These are phyloP conservation scores for Haliclystus octoradiatus DNA, from an alignment of 30 jellyfish, hydroid and myxozoan genomes.

Conservation along the genomic window DNA sequence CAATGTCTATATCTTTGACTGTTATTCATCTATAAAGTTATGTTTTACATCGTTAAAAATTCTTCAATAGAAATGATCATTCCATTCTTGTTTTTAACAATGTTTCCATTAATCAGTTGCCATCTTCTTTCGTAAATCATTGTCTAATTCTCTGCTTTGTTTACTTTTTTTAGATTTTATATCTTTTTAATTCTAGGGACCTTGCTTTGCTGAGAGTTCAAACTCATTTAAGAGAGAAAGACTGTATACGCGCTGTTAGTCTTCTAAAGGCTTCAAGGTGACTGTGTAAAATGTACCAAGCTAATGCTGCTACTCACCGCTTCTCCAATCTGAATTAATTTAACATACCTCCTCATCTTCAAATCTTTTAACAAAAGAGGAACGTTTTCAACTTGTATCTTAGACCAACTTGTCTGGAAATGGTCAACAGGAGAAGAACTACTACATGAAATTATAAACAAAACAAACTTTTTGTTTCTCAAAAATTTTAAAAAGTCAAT, in stretches of 20 bases:
- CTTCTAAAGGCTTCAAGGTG: conserved; percentile 77
- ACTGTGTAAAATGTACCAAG: not conserved
- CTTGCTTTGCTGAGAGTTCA: conserved; percentile 49
- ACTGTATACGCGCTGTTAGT: conserved; percentile 48
- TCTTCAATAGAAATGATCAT: not conserved
- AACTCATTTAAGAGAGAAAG: conserved; percentile 32
- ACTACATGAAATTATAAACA: no score
- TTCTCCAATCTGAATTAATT: not conserved
- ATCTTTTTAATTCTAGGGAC: conserved; percentile 13
- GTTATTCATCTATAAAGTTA: no score
- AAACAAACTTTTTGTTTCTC: no score
- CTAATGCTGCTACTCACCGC: not conserved
- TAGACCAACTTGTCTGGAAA: no score
- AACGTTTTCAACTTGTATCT: not conserved
- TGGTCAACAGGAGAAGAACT: no score
- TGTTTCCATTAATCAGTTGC: not conserved
- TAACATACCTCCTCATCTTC: not conserved
- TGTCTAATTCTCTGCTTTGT: not conserved
- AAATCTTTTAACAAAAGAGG: not conserved
- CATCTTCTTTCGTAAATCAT: not conserved
- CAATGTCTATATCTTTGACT: no score
- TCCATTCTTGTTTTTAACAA: not conserved
- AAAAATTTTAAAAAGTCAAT: no score
- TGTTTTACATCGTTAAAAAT: not conserved
- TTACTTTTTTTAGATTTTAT: not conserved